Evolutionary conservation across 2,888 invertebrate species (phyloP).

Genomic region (Cremastobaeus sp.): DNA sequence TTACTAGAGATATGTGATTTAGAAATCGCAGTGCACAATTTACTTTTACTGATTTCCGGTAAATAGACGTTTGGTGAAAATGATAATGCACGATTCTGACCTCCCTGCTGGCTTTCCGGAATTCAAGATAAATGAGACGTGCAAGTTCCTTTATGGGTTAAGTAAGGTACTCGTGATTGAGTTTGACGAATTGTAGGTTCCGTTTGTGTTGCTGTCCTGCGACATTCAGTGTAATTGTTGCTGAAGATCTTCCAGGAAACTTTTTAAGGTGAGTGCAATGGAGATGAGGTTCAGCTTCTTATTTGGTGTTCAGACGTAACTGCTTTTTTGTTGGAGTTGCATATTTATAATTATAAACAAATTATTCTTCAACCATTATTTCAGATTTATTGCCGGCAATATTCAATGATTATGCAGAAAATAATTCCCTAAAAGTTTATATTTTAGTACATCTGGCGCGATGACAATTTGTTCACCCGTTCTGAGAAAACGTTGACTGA

Average conservation of each 20-base stretch:
- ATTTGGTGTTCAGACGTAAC: not conserved
- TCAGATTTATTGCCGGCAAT: no score
- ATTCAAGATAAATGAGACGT: slow-evolving; percentile 12
- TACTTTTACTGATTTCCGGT: no score
- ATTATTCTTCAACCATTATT: no score
- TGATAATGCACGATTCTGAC: not conserved
- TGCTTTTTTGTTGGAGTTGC: no score
- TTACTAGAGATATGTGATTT: no score
- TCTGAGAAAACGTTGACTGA: no score
- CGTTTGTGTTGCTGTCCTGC: slow-evolving; percentile 19
- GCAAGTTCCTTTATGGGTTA: slow-evolving; percentile 7
- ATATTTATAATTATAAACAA: no score
- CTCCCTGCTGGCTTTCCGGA: not conserved
- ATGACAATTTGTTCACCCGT: no score
- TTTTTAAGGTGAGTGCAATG: not conserved
- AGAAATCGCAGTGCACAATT: no score
- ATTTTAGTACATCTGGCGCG: no score
- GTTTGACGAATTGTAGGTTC: slow-evolving; percentile 21
- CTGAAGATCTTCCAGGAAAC: slow-evolving; percentile 2
- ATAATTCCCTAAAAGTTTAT: no score
- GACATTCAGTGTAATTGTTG: slow-evolving; percentile 15
- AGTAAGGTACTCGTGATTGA: slow-evolving; percentile 20
- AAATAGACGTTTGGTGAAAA: not conserved
- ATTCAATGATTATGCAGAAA: no score
- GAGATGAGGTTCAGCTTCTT: slow-evolving; percentile 1